Conservation (phyloP, 2,888 invertebrate species). For the Macrophya annulata region DNA sequence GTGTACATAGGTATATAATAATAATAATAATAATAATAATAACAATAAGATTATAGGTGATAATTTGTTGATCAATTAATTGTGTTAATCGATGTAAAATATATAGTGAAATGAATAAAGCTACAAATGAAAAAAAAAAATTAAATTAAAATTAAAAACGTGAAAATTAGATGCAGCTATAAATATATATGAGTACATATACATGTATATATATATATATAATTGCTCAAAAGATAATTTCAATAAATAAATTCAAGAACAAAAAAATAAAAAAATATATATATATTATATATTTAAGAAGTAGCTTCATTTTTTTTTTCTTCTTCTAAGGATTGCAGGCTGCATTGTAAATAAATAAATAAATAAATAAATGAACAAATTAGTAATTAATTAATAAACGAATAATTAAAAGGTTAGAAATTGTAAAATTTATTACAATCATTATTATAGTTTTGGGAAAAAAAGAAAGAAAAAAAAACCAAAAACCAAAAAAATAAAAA, state of each 20-base stretch:
- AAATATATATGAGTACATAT: too few relatives aligned
- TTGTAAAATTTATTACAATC: background rate
- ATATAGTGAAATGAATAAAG: background rate
- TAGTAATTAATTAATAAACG: background rate
- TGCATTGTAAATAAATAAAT: background rate
- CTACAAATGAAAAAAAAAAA: background rate
- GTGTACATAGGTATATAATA: constrained; percentile 15
- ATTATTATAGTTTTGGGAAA: background rate
- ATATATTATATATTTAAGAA: background rate
- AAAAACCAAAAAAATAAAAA: background rate
- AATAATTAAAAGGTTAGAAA: background rate
- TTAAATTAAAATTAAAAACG: background rate
- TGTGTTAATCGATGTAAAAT: constrained; percentile 1
- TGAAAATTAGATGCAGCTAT: background rate
- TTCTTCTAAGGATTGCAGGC: too few relatives aligned
- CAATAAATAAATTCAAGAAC: background rate
- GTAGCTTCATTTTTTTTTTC: too few relatives aligned
- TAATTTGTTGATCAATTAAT: constrained; percentile 10
- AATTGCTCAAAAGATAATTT: constrained; percentile 5
- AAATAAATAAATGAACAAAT: background rate
- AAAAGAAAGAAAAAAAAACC: background rate
- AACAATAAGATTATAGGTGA: background rate
- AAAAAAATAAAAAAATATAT: too few relatives aligned
- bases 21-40: constrained; percentile 5
- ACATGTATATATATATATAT: background rate